Conservation (phyloP, 2,113 vertebrate species). For the Neolamprologus brichardi region DNA sequence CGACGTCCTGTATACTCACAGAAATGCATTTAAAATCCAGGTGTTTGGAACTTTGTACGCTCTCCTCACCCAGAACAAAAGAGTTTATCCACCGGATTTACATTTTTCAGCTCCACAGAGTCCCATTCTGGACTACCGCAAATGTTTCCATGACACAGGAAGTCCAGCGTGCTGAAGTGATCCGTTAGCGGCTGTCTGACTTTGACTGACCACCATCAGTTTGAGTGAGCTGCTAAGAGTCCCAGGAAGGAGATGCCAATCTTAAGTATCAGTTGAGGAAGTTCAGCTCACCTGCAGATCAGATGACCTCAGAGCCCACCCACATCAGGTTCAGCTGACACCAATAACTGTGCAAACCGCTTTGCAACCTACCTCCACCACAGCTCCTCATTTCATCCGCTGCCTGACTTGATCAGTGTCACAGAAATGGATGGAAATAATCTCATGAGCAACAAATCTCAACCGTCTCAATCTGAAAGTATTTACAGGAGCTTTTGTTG, state of each 20-base stretch:
- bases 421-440: not conserved
- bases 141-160: not conserved
- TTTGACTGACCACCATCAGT: fast-evolving
- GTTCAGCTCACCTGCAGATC: not conserved
- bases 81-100: not conserved
- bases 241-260: not conserved
- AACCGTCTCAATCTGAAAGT: not conserved
- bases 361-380: not conserved
- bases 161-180: not conserved
- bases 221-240: not conserved
- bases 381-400: not conserved
- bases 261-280: not conserved
- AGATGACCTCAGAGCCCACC: not conserved
- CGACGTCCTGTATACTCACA: not conserved
- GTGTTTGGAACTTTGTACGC: not conserved
- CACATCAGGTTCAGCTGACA: not conserved
- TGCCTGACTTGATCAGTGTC: not conserved
- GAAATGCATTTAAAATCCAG: not conserved
- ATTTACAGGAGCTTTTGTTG: not conserved
- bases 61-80: not conserved
- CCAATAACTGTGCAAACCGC: not conserved
- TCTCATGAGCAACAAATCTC: not conserved
- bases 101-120: not conserved
- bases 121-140: fast-evolving
- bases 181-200: fast-evolving